Evolutionary conservation across 2,888 invertebrate genomes (phyloP).

Genomic region (Tiliacea aurago): DNA sequence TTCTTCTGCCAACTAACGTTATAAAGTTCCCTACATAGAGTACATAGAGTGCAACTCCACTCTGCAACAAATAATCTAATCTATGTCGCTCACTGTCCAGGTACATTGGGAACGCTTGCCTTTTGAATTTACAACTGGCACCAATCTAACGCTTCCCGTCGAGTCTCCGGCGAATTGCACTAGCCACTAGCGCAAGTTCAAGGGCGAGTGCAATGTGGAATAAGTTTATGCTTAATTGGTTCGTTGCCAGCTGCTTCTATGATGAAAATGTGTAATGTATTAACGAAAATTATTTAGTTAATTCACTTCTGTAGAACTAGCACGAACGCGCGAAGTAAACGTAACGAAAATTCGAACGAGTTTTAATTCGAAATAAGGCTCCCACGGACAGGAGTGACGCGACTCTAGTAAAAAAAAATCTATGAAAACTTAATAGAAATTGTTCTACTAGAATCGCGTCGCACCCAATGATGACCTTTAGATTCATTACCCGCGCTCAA

Average conservation of each 20-base stretch:
- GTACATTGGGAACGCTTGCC: constrained; percentile 68
- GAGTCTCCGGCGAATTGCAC: constrained; percentile 56
- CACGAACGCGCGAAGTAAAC: too few relatives aligned
- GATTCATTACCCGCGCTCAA: too few relatives aligned
- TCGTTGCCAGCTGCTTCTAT: not conserved
- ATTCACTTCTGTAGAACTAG: not conserved
- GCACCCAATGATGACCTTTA: too few relatives aligned
- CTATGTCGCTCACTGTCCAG: constrained; percentile 61
- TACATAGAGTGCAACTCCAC: not conserved
- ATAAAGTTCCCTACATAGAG: not conserved
- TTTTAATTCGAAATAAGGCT: too few relatives aligned
- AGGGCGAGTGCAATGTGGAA: constrained; percentile 64
- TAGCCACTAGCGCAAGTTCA: constrained; percentile 78
- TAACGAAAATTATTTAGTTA: too few relatives aligned
- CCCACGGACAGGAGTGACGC: too few relatives aligned
- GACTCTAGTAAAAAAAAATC: too few relatives aligned
- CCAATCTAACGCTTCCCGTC: constrained; percentile 86
- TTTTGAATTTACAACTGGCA: constrained; percentile 78
- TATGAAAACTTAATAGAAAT: too few relatives aligned
- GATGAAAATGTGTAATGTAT: not conserved
- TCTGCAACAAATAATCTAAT: constrained; percentile 52
- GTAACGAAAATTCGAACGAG: too few relatives aligned
- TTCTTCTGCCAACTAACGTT: not conserved
- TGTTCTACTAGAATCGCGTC: too few relatives aligned
- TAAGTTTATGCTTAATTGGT: constrained; percentile 6